Percentiles rank a stretch among this genome's conserved stretches.
Conservation (phyloP, 2,797 vertebrate genomes). For the Pelobates cultripes region DNA sequence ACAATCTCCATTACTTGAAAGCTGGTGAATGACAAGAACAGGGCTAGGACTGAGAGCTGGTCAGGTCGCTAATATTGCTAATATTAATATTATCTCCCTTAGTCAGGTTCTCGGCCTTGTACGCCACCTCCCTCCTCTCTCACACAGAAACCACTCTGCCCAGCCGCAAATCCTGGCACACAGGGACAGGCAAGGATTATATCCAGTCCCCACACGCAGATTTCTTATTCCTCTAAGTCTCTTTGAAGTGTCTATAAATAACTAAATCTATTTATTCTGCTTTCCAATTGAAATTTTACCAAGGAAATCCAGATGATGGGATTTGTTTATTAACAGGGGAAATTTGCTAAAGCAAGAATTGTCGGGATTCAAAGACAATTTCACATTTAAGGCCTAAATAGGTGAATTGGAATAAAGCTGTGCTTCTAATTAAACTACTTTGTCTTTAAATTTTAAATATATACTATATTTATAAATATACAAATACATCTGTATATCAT, state of each 20-base stretch:
- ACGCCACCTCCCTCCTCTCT: not conserved
- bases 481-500: no score
- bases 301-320: slow-evolving; percentile 16
- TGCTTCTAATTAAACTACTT: no score
- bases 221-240: not conserved
- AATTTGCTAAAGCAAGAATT: not conserved
- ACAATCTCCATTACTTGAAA: not conserved
- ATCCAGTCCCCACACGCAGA: not conserved
- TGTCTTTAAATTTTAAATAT: no score
- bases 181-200: slow-evolving; percentile 6
- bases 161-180: not conserved
- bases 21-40: not conserved
- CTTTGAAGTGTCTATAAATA: slow-evolving; percentile 50
- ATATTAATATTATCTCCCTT: not conserved
- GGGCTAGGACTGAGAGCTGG: not conserved
- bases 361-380: no score
- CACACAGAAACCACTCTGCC: not conserved
- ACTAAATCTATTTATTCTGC: slow-evolving; percentile 24
- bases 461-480: no score
- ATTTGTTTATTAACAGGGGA: slow-evolving; percentile 15
- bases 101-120: not conserved
- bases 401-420: no score
- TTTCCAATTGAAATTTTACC: slow-evolving; percentile 24
- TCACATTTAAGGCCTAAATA: no score
- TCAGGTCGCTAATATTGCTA: not conserved